A percentile compares a stretch with the other conserved stretches of the same genome.
Conservation (phyloP, 2,888 invertebrate species). For the Caenorhabditis japonica region DNA sequence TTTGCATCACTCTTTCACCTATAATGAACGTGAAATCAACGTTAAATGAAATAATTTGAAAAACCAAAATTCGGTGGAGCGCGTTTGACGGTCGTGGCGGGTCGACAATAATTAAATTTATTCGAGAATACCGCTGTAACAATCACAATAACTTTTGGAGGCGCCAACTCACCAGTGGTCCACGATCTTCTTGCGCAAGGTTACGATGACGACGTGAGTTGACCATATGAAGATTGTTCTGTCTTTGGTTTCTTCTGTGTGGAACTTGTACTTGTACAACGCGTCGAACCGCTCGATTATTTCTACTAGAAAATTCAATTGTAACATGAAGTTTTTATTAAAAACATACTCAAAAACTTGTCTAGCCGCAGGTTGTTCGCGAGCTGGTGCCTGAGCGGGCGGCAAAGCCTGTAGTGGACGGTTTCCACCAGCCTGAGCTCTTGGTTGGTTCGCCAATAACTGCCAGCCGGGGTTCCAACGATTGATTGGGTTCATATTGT, state of each 20-base stretch:
- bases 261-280: background rate
- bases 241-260: background rate
- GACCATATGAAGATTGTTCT: background rate
- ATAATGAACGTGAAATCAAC: too few relatives aligned
- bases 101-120: too few relatives aligned
- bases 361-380: slow-evolving; percentile 3
- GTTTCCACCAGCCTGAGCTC: slow-evolving; percentile 49
- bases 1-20: too few relatives aligned
- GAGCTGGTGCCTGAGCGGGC: background rate
- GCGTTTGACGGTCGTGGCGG: too few relatives aligned
- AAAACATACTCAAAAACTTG: slow-evolving; percentile 8
- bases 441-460: slow-evolving; percentile 12
- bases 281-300: slow-evolving; percentile 5
- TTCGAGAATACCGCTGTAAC: too few relatives aligned
- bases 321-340: background rate
- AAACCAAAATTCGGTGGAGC: too few relatives aligned
- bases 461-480: slow-evolving; percentile 33
- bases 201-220: background rate
- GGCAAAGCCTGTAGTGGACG: slow-evolving; percentile 11
- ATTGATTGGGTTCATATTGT: slow-evolving; percentile 11
- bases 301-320: slow-evolving; percentile 11
- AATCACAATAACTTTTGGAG: too few relatives aligned
- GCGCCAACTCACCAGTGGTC: too few relatives aligned
- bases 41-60: too few relatives aligned
- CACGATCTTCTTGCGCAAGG: too few relatives aligned